These are phyloP conservation scores for Scaptomyza graminum DNA, from an alignment of 1,140 invertebrate species.

Conservation along the genomic window DNA sequence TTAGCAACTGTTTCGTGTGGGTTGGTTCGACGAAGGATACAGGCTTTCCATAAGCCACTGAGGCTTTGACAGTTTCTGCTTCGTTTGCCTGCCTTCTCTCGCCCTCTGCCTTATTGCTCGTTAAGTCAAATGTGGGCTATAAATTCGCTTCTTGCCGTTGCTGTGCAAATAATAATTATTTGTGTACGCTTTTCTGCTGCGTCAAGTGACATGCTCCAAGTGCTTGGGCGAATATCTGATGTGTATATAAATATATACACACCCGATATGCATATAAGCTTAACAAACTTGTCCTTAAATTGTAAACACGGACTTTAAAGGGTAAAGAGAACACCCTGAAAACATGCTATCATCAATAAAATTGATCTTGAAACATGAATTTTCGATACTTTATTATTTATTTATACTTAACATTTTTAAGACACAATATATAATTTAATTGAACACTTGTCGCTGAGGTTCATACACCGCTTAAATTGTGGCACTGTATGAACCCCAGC, in stretches of 20 bases:
- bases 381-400: not conserved
- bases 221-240: slow-evolving; percentile 33
- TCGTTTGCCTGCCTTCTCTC: not conserved
- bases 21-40: slow-evolving; percentile 1
- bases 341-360: not conserved
- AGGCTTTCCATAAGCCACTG: slow-evolving; percentile 31
- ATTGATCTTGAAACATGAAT: not conserved
- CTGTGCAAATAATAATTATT: slow-evolving; percentile 78
- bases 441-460: not conserved
- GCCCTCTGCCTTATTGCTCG: slow-evolving; percentile 34
- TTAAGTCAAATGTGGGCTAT: slow-evolving; percentile 69
- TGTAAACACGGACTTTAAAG: too few relatives aligned
- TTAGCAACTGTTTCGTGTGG: slow-evolving; percentile 52
- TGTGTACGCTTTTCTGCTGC: slow-evolving; percentile 48
- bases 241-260: slow-evolving; percentile 2
- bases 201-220: slow-evolving; percentile 30
- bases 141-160: slow-evolving; percentile 47
- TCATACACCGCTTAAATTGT: slow-evolving; percentile 25
- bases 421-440: not conserved
- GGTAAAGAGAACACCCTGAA: too few relatives aligned
- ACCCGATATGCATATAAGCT: not conserved
- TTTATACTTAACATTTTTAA: not conserved
- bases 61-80: slow-evolving; percentile 30
- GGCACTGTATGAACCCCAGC: slow-evolving; percentile 7
- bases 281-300: not conserved